A percentile compares a stretch with the other conserved stretches of the same genome.
phyloP scores from a whole-genome alignment of 2,888 invertebrate species.

The Folsomia manolachei region DNA sequence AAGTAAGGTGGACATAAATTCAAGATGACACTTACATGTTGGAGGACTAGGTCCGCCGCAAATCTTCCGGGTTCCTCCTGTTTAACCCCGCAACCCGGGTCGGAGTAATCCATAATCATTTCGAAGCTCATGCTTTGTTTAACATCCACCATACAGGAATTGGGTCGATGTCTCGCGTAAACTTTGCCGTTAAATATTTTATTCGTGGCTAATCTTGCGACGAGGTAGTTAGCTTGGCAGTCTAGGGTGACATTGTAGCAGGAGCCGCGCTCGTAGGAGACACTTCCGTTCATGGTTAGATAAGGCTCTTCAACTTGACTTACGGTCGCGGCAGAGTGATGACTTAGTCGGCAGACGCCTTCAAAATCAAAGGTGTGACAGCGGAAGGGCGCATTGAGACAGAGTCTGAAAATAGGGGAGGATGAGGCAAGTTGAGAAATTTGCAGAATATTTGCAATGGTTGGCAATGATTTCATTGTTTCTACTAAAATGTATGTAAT shows the following conservation, averaged over 20 bases:
- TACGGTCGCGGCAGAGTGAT: conserved; percentile 54
- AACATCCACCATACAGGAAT: conserved; percentile 56
- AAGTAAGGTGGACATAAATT: too few species aligned
- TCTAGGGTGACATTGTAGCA: conserved; percentile 56
- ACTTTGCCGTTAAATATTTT: conserved; percentile 57
- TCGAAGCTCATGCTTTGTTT: conserved; percentile 55
- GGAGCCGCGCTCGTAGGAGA: conserved; percentile 55
- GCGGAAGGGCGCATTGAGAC: conserved; percentile 53
- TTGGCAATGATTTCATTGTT: too few species aligned
- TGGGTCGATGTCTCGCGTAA: conserved; percentile 56
- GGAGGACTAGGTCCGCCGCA: conserved; percentile 56
- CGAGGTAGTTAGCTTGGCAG: conserved; percentile 56
- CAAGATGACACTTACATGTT: conserved; percentile 49
- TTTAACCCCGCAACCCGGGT: conserved; percentile 55
- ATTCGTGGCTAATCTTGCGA: conserved; percentile 55
- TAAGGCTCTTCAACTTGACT: conserved; percentile 55
- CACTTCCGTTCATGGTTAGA: conserved; percentile 53
- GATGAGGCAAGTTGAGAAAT: neutral
- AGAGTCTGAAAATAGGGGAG: conserved; percentile 47
- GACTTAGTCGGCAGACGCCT: conserved; percentile 55
- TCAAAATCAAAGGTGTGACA: conserved; percentile 56
- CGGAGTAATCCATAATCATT: conserved; percentile 55
- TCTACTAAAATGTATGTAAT: too few species aligned
- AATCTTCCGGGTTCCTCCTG: conserved; percentile 55
- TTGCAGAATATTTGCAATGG: too few species aligned